Evolutionary conservation across 2,113 vertebrate species (phyloP), one percentile per base, ranked within the genome.

Genomic region (Oplegnathus fasciatus): DNA sequence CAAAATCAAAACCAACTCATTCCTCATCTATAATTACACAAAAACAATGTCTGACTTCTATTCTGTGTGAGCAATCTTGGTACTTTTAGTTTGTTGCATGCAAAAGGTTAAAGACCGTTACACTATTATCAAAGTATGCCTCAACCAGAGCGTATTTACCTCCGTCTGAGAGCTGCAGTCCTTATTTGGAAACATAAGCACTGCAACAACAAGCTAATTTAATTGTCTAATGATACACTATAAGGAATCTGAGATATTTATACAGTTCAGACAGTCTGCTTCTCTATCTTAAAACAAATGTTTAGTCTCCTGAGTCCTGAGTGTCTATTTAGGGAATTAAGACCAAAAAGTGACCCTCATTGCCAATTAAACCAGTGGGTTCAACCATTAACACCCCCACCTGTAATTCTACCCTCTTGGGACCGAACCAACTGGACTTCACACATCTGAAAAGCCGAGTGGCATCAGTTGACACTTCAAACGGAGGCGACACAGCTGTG

Each of bases 401-500:
- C 75, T 71, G 64, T 2, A 14, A n/a, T 5, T 40, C 17, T 9
- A 22, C 18, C 60, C 83, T 54, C 75, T 11, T 20, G 58, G 78
- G 75, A 80, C 17, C 1, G 5, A 46, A 32, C 55, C 71, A 65
- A 58, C 64, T 74, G 77, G 79, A 69, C 66, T 55, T 68, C 72
- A 30, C 24, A 18, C 26, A 3, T 44, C 67, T 44, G 34, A 64
- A 28, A 22, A 26, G 22, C 66, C 0, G 46, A 3, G 4, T n/a
- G 48, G 52, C 69, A 69, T 72, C 85, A 50, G 79, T 69, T 44
- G 34, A 75, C 85, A 9, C 85, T 86, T 78, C 55, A 84, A 69
- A 86, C 42, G 9, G 80, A 65, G 75, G 77, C 52, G 22, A 46
- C 15, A 9, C 83, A 90, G 88, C 88, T 88, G 83, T 32, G 82